Evolutionary conservation across 2,113 vertebrate species (phyloP).

Genomic region (Turdus rufiventris): DNA sequence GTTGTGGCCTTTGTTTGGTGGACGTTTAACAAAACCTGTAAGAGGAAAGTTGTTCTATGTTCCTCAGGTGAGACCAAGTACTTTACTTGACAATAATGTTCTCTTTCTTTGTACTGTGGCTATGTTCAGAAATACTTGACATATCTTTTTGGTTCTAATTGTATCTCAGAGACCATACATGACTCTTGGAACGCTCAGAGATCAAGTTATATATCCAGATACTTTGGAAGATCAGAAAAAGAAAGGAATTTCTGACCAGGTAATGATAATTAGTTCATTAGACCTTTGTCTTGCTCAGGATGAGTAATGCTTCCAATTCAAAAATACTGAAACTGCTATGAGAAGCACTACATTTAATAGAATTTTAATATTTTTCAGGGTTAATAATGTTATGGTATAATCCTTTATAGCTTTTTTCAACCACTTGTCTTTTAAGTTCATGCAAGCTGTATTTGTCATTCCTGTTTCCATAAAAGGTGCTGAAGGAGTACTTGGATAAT

Average conservation of each 20-base stretch:
- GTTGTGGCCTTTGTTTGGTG: constrained; percentile 97
- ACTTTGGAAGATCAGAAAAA: constrained; percentile 85
- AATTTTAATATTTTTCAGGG: not conserved
- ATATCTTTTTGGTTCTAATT: not conserved
- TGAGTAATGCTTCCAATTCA: not conserved
- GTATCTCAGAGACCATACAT: constrained; percentile 91
- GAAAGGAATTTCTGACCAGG: constrained; percentile 92
- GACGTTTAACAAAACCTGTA: constrained; percentile 91
- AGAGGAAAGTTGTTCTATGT: constrained; percentile 97
- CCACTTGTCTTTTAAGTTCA: not conserved
- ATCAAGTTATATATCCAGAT: constrained; percentile 98
- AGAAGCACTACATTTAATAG: not conserved
- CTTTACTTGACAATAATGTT: not conserved
- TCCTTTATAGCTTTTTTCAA: not conserved
- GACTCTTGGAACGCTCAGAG: constrained; percentile 93
- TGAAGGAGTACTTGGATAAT: constrained; percentile 95
- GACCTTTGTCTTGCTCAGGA: not conserved
- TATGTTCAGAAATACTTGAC: not conserved
- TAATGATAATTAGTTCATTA: constrained; percentile 37
- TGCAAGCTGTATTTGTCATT: not conserved
- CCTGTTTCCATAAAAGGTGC: constrained; percentile 77
- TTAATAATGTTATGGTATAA: not conserved
- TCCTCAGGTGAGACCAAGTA: constrained; percentile 83
- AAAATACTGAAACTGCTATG: not conserved
- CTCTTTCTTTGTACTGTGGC: not conserved